Evolutionary conservation across 2,888 invertebrate genomes (phyloP).

Genomic region (Octodonta nipae): DNA sequence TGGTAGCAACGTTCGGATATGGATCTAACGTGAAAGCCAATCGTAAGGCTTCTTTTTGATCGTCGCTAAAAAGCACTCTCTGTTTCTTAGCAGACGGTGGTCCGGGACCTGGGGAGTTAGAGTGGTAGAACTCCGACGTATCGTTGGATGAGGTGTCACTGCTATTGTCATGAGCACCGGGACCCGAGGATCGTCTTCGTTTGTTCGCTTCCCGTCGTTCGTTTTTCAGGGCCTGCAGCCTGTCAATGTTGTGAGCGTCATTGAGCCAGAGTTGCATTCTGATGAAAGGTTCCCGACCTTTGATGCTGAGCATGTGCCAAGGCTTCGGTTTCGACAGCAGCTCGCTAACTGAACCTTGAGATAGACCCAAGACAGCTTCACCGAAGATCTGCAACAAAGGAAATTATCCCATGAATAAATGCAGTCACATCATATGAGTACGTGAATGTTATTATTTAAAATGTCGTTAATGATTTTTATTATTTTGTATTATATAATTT

Average conservation of each 20-base stretch:
- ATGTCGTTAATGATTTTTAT: too few relatives aligned
- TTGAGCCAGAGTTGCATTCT: conserved; percentile 94
- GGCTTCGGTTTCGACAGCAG: conserved; percentile 94
- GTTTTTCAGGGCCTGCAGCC: conserved; percentile 79
- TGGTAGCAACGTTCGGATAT: conserved; percentile 91
- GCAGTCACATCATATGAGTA: too few relatives aligned
- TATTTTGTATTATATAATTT: too few relatives aligned
- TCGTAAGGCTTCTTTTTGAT: conserved; percentile 91
- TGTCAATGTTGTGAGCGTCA: conserved; percentile 88
- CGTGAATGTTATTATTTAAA: too few relatives aligned
- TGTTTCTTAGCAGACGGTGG: conserved; percentile 86
- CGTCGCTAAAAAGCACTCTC: conserved; percentile 91
- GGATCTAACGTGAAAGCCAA: conserved; percentile 92
- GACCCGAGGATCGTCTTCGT: conserved; percentile 69
- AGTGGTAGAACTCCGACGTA: conserved; percentile 77
- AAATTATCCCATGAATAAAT: too few relatives aligned
- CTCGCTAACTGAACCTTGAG: conserved; percentile 95
- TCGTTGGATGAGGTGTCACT: conserved; percentile 81
- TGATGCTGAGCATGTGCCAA: conserved; percentile 97
- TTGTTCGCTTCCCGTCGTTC: conserved; percentile 86
- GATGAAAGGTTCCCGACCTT: conserved; percentile 92
- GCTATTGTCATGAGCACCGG: conserved; percentile 71
- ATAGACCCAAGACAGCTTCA: conserved; percentile 89
- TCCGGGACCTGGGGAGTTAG: conserved; percentile 70
- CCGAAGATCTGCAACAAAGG: conserved; percentile 82